Conservation (phyloP, 2,113 vertebrate genomes). For the Thymallus thymallus region DNA sequence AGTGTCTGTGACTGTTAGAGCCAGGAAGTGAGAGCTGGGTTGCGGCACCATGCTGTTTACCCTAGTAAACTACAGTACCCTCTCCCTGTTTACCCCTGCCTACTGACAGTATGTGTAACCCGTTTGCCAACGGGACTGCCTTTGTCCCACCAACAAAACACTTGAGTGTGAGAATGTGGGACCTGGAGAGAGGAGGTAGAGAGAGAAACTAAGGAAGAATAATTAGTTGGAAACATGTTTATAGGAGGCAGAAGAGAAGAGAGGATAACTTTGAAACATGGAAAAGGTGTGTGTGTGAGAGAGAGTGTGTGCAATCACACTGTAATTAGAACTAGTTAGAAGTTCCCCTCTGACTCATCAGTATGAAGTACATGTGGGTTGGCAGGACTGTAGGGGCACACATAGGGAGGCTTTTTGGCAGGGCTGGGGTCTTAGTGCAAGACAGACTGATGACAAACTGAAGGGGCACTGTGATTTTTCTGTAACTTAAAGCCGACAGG, state of each 20-base stretch:
- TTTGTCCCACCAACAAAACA: slow-evolving; percentile 55
- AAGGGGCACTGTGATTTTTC: not conserved
- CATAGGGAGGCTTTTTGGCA: slow-evolving; percentile 11
- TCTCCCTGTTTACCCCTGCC: slow-evolving; percentile 48
- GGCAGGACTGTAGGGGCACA: slow-evolving; percentile 18
- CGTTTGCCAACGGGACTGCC: slow-evolving; percentile 14
- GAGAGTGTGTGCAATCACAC: slow-evolving; percentile 8
- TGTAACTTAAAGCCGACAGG: too few relatives aligned
- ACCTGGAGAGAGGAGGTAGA: slow-evolving; percentile 1
- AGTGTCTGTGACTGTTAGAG: not conserved
- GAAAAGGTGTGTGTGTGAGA: slow-evolving; percentile 15
- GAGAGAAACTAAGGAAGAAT: not conserved
- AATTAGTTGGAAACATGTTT: not conserved
- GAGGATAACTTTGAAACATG: slow-evolving; percentile 35
- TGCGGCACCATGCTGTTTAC: slow-evolving; percentile 47
- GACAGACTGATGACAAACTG: not conserved
- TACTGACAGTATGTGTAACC: slow-evolving; percentile 35
- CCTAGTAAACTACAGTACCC: not conserved
- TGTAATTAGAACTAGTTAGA: slow-evolving; percentile 51
- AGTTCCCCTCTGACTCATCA: slow-evolving; percentile 30
- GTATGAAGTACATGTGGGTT: slow-evolving; percentile 43
- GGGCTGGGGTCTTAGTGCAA: not conserved
- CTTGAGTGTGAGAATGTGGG: slow-evolving; percentile 51
- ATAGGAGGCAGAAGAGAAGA: not conserved
- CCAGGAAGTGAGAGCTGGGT: slow-evolving; percentile 2